Percentiles rank a stretch among this genome's conserved stretches.
Conservation (phyloP, 2,888 invertebrate species). For the Luperina nickerlii region DNA sequence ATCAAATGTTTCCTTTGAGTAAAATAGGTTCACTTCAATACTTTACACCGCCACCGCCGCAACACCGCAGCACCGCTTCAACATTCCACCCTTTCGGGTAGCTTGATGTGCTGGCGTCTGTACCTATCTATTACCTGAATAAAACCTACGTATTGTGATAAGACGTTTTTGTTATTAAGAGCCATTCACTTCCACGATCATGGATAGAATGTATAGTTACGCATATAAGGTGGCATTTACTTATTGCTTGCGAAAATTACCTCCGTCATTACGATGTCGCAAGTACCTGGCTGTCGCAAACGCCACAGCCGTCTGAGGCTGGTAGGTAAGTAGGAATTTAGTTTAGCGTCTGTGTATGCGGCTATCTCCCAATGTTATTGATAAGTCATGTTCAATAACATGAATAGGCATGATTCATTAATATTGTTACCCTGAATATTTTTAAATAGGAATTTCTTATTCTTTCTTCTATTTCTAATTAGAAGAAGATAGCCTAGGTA, state of each 20-base stretch:
- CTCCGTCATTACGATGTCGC: constrained; percentile 46
- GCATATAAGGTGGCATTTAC: constrained; percentile 47
- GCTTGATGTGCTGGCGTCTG: too few species aligned
- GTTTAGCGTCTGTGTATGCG: background rate
- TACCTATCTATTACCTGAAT: background rate
- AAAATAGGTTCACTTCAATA: background rate
- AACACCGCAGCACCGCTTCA: background rate
- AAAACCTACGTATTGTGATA: background rate
- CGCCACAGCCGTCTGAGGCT: background rate
- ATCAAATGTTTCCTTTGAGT: background rate
- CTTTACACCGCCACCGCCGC: background rate
- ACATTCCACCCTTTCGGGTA: background rate
- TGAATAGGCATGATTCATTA: background rate
- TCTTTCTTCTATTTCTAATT: too few species aligned
- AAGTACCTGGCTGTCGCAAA: constrained; percentile 32
- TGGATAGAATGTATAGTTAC: constrained; percentile 47
- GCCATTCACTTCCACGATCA: constrained; percentile 53
- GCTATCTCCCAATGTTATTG: constrained; percentile 12
- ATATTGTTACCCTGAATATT: background rate
- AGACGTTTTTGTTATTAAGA: constrained; percentile 13
- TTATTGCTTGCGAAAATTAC: constrained; percentile 60
- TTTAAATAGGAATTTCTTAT: background rate
- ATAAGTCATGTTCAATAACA: background rate
- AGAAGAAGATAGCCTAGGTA: background rate
- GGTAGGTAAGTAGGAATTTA: background rate